phyloP scores from a whole-genome alignment of 2,113 vertebrate species.

The Nycticebus coucang region DNA sequence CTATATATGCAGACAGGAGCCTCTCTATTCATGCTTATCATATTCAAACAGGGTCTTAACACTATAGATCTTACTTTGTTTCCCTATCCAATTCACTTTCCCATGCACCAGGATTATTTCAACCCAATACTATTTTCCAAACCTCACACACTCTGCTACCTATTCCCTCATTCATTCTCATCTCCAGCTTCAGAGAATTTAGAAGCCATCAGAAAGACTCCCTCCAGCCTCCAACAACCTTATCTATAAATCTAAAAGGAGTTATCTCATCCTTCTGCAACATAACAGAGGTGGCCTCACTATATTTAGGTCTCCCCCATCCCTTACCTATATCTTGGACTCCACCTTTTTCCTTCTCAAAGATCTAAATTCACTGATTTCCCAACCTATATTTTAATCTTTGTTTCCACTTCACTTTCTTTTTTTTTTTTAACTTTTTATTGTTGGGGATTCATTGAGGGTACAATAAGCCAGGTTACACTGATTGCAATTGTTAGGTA shows the following conservation, averaged over 20 bases:
- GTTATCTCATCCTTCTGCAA: not conserved
- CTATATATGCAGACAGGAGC: not conserved
- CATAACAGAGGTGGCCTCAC: not conserved
- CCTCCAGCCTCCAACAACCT: not conserved
- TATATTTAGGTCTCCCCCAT: not conserved
- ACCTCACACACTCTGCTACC: not conserved
- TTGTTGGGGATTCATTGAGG: too few species aligned
- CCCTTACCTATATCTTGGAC: not conserved
- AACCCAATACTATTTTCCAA: not conserved
- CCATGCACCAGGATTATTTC: not conserved
- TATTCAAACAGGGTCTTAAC: not conserved
- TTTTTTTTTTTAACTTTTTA: too few species aligned
- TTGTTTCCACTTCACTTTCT: not conserved
- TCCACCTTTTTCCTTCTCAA: not conserved
- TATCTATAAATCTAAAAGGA: not conserved
- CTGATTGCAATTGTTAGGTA: too few species aligned
- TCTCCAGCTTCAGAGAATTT: not conserved
- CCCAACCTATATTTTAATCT: not conserved
- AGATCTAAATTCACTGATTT: not conserved
- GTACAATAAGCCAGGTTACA: too few species aligned
- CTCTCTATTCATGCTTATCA: not conserved
- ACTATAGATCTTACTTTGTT: not conserved
- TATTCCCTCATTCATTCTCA: not conserved
- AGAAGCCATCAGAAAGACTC: not conserved
- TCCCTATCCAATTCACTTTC: not conserved